Evolutionary conservation across 2,797 vertebrate species (phyloP).

Genomic region (Decapterus maruadsi): DNA sequence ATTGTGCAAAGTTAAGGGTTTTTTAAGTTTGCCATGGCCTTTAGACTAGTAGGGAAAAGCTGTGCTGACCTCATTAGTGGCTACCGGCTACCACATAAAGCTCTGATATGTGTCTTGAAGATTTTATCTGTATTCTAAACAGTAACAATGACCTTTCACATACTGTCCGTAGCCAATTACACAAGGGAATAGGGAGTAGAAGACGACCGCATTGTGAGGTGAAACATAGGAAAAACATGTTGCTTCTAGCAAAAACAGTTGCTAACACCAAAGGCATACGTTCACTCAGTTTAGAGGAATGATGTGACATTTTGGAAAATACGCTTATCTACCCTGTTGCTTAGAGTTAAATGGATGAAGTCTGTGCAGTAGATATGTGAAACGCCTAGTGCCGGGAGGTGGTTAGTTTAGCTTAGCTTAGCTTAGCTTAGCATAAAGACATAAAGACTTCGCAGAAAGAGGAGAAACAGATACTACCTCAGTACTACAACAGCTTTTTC

Average conservation of each 20-base stretch:
- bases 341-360: not conserved
- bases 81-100: slow-evolving; percentile 55
- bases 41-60: slow-evolving; percentile 63
- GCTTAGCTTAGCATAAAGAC: slow-evolving; percentile 8
- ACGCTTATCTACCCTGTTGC: not conserved
- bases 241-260: slow-evolving; percentile 18
- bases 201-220: slow-evolving; percentile 37
- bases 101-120: slow-evolving; percentile 66
- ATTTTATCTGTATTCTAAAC: slow-evolving; percentile 67
- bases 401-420: not conserved
- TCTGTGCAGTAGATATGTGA: not conserved
- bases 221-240: slow-evolving; percentile 40
- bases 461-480: not conserved
- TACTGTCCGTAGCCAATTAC: slow-evolving; percentile 65
- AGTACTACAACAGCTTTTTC: no score
- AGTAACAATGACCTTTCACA: slow-evolving; percentile 72
- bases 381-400: not conserved
- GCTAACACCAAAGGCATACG: not conserved
- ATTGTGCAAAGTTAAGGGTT: slow-evolving; percentile 75
- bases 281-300: slow-evolving; percentile 18
- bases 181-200: slow-evolving; percentile 31
- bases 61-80: slow-evolving; percentile 78
- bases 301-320: slow-evolving; percentile 16
- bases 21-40: slow-evolving; percentile 75
- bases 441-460: no score